Percentiles rank a stretch among this genome's conserved stretches.
Evolutionary conservation across 1,140 invertebrate genomes (phyloP).

Genomic region (Brachionus plicatilis): DNA sequence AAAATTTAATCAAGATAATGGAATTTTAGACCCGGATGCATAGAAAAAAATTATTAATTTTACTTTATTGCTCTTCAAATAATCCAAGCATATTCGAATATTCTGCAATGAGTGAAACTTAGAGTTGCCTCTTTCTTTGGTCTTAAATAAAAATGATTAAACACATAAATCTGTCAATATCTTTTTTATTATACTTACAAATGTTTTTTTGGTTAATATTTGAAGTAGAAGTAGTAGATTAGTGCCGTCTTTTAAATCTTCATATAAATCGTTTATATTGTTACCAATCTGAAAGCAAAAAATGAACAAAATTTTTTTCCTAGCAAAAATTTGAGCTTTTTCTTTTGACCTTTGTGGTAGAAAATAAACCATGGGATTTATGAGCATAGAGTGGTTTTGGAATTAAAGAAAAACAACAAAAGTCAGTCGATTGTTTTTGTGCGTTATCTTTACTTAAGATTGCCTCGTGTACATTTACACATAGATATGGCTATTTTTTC

Average conservation of each 20-base stretch:
- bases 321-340: not conserved
- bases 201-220: constrained; percentile 31
- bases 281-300: not conserved
- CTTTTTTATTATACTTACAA: constrained; percentile 2
- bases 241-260: constrained; percentile 16
- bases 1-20: not conserved
- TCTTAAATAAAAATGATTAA: not conserved
- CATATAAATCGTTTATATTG: constrained; percentile 14
- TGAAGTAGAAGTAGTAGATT: not conserved
- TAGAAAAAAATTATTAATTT: not conserved
- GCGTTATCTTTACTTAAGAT: not conserved
- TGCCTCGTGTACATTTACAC: not conserved
- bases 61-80: constrained; percentile 14
- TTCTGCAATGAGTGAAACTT: constrained; percentile 37
- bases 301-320: not conserved
- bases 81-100: constrained; percentile 27
- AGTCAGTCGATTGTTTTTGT: not conserved
- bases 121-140: constrained; percentile 17
- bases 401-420: not conserved
- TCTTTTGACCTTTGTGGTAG: not conserved
- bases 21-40: not conserved
- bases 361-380: not conserved
- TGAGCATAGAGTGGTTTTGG: not conserved
- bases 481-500: not conserved
- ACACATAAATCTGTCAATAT: not conserved